Percentiles rank a stretch among this genome's conserved stretches.
Evolutionary conservation across 2,888 invertebrate genomes (phyloP).

Genomic region (Eulithis testata): DNA sequence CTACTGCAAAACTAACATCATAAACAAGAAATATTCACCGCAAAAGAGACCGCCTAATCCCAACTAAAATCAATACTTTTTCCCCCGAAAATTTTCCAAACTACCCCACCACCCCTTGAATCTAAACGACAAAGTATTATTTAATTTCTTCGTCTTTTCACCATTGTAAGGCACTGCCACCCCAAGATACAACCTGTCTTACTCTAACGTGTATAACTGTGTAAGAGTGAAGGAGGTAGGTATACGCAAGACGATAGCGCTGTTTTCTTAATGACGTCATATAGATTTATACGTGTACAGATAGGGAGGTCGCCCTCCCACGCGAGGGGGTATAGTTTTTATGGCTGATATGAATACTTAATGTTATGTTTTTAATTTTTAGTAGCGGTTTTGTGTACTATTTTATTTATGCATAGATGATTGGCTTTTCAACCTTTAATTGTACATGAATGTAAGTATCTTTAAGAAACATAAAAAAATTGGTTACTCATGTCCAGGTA

Average conservation of each 20-base stretch:
- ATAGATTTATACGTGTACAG: constrained; percentile 81
- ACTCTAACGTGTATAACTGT: constrained; percentile 53
- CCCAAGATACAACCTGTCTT: constrained; percentile 68
- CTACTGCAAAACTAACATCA: constrained; percentile 42
- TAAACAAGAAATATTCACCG: constrained; percentile 50
- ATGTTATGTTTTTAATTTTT: constrained; percentile 24
- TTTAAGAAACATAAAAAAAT: too few species aligned
- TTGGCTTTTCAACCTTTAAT: too few species aligned
- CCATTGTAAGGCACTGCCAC: constrained; percentile 75
- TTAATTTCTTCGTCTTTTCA: constrained; percentile 83
- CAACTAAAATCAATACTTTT: constrained; percentile 82
- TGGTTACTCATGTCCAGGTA: too few species aligned
- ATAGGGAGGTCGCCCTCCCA: constrained; percentile 55
- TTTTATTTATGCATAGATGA: constrained; percentile 1
- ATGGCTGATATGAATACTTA: constrained; percentile 41
- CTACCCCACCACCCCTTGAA: constrained; percentile 71
- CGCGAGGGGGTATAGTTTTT: constrained; percentile 68
- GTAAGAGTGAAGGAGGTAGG: constrained; percentile 61
- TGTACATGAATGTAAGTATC: too few species aligned
- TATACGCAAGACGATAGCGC: constrained; percentile 74
- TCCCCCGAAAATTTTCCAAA: constrained; percentile 77
- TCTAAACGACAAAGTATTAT: constrained; percentile 84
- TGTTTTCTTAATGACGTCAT: constrained; percentile 83
- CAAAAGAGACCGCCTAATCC: constrained; percentile 68
- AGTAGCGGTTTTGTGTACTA: constrained; percentile 10